Base-by-base conservation (phyloP, 2,888 invertebrate genomes). In the Polyploca ridens region DNA sequence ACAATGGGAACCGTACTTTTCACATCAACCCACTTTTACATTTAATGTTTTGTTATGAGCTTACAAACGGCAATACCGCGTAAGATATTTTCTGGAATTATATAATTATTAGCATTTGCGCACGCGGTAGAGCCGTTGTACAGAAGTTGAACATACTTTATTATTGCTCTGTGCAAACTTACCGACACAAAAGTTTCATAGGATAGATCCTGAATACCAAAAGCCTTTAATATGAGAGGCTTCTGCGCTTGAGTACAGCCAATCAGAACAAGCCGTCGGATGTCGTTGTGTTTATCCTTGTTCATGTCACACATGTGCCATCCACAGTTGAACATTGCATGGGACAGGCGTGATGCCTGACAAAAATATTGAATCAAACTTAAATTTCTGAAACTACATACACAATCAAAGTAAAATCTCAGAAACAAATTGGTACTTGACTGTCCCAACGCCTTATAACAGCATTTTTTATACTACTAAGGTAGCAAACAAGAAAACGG, bases 151-250 rank as follows among this genome's bases (percentile, higher is more conserved):
- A 1, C 35, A 35, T 7, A 1, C 1, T 35, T 5, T 10, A 38
- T 38, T 35, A 27, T 27, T 38, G 10, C 38, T 38, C 8, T 38
- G 38, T 38, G 44, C 57, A 57, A 62, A 76, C 87, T 86, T 79
- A 93, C 93, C 64, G 90, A 91, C 13, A 93, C 91, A 74, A 93
- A 93, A 14, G 92, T 91, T 64, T 76, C 85, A 69, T 93, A 93
- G 0, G 94, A 93, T 64, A 94, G 78, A 66, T 92, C 91, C 66
- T 91, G 89, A 60, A 93, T 87, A 2, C 91, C 92, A 63, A 94
- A 94, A 2, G 94, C 94, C 69, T 93, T 94, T 5, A 94, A 82
- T 41, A 92, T 80, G 2, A 94, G 81, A 1, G 94, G 91, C 59
- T 90, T 90, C 70, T 94, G 92, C 35, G 94, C 89, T 70, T 92